Conservation (phyloP, 2,888 invertebrate species). For the Scaptomyza reducta region DNA sequence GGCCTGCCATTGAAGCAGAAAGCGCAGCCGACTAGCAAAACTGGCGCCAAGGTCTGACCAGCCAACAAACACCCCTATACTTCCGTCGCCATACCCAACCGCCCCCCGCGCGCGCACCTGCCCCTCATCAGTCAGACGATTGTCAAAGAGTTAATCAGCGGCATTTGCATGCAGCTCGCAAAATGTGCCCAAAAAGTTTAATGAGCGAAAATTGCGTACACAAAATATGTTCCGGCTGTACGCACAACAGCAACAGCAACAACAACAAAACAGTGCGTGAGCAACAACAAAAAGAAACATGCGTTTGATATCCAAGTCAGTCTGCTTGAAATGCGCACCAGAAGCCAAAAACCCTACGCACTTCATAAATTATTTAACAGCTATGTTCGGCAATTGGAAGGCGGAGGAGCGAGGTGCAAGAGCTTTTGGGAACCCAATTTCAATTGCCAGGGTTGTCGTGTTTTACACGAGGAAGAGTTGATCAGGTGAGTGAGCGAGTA, state of each 20-base stretch:
- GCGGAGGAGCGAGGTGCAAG: constrained; percentile 21
- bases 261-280: constrained; percentile 40
- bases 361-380: constrained; percentile 77
- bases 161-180: constrained; percentile 72
- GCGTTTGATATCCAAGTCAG: constrained; percentile 12
- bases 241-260: neutral
- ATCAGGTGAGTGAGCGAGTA: constrained; percentile 7
- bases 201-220: constrained; percentile 68
- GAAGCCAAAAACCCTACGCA: constrained; percentile 62
- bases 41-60: constrained; percentile 48
- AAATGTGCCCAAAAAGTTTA: constrained; percentile 67
- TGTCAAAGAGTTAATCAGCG: constrained; percentile 54
- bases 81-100: neutral
- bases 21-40: constrained; percentile 38
- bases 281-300: constrained; percentile 27
- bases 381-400: constrained; percentile 52
- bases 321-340: constrained; percentile 70
- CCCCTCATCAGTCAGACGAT: constrained; percentile 9
- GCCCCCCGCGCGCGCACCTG: neutral
- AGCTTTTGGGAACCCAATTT: constrained; percentile 72
- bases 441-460: constrained; percentile 52
- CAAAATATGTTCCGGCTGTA: constrained; percentile 69
- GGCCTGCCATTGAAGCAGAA: constrained; percentile 40
- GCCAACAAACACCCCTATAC: neutral
- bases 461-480: neutral